These are phyloP conservation scores for Hemiprocne comata DNA, from an alignment of 2,113 vertebrate genomes.

Conservation along the genomic window DNA sequence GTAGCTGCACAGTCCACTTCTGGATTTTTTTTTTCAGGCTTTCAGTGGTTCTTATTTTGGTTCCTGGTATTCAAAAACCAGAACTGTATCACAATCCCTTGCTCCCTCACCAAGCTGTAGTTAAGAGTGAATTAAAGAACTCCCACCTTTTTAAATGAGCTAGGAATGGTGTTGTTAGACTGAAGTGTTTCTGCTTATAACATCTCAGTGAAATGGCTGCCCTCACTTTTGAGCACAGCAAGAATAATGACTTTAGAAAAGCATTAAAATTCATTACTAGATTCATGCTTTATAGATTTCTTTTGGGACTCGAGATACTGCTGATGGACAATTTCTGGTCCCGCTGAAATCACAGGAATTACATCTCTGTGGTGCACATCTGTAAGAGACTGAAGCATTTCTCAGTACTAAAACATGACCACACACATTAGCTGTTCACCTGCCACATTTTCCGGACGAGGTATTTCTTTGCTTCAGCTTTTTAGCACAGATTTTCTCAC, in stretches of 20 bases:
- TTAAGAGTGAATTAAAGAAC: not conserved
- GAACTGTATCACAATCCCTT: not conserved
- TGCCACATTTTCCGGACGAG: not conserved
- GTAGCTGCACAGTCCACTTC: not conserved
- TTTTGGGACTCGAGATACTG: not conserved
- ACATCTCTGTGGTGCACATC: accelerated
- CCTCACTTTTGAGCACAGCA: not conserved
- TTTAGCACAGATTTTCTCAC: not conserved
- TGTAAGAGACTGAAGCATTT: accelerated
- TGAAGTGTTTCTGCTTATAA: not conserved
- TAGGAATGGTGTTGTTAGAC: not conserved
- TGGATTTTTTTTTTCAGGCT: not conserved
- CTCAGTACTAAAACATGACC: no score
- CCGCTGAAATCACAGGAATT: not conserved
- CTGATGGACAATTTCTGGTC: not conserved
- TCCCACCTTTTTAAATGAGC: not conserved
- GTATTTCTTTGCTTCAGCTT: not conserved
- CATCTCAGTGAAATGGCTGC: not conserved
- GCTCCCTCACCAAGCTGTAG: not conserved
- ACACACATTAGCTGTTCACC: not conserved
- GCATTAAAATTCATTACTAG: not conserved
- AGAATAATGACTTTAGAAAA: not conserved
- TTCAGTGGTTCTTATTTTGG: not conserved
- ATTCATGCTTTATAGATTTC: not conserved
- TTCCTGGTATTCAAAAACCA: not conserved